Conservation (phyloP, 2,797 vertebrate genomes). For the Pangasius krempfi region DNA sequence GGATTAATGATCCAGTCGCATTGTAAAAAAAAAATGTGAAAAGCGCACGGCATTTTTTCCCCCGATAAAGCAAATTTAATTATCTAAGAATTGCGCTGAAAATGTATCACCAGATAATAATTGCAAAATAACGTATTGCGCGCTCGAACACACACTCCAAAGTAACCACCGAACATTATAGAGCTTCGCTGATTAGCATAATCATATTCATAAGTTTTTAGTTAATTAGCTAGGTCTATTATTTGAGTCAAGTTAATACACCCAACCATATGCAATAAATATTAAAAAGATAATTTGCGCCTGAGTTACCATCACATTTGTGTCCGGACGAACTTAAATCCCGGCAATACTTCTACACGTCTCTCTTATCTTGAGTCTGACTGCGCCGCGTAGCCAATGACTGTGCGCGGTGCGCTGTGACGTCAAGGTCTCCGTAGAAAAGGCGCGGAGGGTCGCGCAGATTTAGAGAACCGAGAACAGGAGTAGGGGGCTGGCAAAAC, state of each 20-base stretch:
- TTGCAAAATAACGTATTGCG: background rate
- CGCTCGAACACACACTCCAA: background rate
- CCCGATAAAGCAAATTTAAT: background rate
- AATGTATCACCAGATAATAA: background rate
- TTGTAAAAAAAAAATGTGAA: background rate
- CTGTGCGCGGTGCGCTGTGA: slow-evolving; percentile 82
- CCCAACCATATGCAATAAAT: background rate
- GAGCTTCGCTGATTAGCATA: background rate
- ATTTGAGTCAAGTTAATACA: background rate
- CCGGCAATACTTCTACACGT: slow-evolving; percentile 54
- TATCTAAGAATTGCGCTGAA: background rate
- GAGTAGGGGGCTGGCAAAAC: slow-evolving; percentile 61
- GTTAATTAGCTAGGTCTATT: background rate
- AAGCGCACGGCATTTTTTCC: background rate
- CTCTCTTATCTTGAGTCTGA: slow-evolving; percentile 74
- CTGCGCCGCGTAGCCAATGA: slow-evolving; percentile 84
- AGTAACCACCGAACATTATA: background rate
- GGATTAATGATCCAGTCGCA: background rate
- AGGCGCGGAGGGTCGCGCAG: slow-evolving; percentile 88
- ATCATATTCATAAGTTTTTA: background rate
- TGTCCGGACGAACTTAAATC: slow-evolving; percentile 35
- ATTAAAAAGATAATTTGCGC: background rate
- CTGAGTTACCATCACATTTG: slow-evolving; percentile 27
- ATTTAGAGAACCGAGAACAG: slow-evolving; percentile 81
- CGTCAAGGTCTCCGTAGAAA: slow-evolving; percentile 93